Percentiles rank a stretch among this genome's conserved stretches.
These are phyloP conservation scores for Augochlora pura DNA, from an alignment of 1,140 invertebrate genomes.

Conservation along the genomic window DNA sequence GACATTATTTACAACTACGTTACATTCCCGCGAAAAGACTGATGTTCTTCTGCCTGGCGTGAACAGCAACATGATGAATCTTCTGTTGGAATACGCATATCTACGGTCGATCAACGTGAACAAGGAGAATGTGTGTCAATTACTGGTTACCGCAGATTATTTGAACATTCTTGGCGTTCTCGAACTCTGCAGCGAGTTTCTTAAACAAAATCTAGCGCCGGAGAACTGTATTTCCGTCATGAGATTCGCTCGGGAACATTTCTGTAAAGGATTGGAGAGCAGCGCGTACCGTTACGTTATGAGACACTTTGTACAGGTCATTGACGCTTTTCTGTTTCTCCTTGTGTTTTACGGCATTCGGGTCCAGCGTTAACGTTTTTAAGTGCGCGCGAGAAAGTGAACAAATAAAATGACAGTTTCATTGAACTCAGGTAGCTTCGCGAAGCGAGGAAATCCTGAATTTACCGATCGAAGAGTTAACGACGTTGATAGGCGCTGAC, in stretches of 20 bases:
- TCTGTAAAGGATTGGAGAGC: constrained; percentile 85
- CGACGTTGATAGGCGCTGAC: constrained; percentile 86
- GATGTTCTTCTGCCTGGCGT: constrained; percentile 89
- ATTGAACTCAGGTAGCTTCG: constrained; percentile 76
- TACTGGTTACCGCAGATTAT: constrained; percentile 89
- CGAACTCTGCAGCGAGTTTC: constrained; percentile 88
- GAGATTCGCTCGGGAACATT: constrained; percentile 88
- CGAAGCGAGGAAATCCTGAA: constrained; percentile 87
- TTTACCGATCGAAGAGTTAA: constrained; percentile 85
- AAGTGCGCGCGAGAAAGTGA: background rate
- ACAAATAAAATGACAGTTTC: background rate
- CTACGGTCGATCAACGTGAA: constrained; percentile 86
- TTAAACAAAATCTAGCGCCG: constrained; percentile 83
- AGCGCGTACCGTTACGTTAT: constrained; percentile 87
- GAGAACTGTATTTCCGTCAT: constrained; percentile 91
- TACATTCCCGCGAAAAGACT: constrained; percentile 84
- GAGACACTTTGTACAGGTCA: constrained; percentile 85
- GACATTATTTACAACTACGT: constrained; percentile 90
- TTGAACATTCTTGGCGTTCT: constrained; percentile 89
- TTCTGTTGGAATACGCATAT: constrained; percentile 91
- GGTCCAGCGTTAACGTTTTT: too few species aligned
- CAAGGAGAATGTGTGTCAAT: constrained; percentile 87
- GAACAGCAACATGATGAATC: constrained; percentile 86
- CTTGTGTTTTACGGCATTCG: background rate
- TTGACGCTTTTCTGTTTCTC: background rate